Evolutionary conservation across 2,888 invertebrate species (phyloP).

Genomic region (Parnassius apollo): DNA sequence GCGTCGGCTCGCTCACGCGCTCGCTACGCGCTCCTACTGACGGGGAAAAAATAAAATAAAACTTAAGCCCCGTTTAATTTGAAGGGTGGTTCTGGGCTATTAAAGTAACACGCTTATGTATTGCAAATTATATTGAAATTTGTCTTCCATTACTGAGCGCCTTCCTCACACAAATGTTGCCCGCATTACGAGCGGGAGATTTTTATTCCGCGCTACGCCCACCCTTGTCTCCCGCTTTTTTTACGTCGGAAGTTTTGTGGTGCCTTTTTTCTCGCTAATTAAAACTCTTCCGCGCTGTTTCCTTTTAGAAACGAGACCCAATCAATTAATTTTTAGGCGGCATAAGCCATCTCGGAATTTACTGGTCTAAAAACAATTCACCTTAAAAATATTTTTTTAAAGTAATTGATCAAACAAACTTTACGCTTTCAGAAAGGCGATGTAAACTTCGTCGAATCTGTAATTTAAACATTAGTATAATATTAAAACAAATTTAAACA

Average conservation of each 20-base stretch:
- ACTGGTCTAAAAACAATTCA: slow-evolving; percentile 68
- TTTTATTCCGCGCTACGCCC: slow-evolving; percentile 76
- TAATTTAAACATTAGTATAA: background rate
- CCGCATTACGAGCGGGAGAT: slow-evolving; percentile 79
- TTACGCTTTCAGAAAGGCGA: slow-evolving; percentile 34
- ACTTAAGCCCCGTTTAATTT: slow-evolving; percentile 82
- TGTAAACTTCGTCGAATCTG: background rate
- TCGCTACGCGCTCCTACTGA: slow-evolving; percentile 62
- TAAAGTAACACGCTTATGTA: slow-evolving; percentile 83
- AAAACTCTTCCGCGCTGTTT: slow-evolving; percentile 81
- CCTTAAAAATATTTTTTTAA: slow-evolving; percentile 59
- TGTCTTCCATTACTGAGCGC: slow-evolving; percentile 81
- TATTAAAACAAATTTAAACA: slow-evolving; percentile 12
- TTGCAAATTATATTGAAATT: slow-evolving; percentile 83
- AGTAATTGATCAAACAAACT: slow-evolving; percentile 69
- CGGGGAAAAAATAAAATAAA: slow-evolving; percentile 80
- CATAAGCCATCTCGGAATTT: slow-evolving; percentile 75
- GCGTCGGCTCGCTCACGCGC: slow-evolving; percentile 46
- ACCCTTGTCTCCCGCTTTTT: slow-evolving; percentile 77
- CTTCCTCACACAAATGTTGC: slow-evolving; percentile 81
- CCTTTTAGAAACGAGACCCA: slow-evolving; percentile 77
- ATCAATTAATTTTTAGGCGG: slow-evolving; percentile 79
- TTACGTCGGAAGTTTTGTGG: slow-evolving; percentile 77
- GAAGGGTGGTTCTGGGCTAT: slow-evolving; percentile 82
- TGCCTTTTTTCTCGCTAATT: slow-evolving; percentile 79